These are phyloP conservation scores for Merodon equestris DNA, from an alignment of 2,888 invertebrate species.

Conservation along the genomic window DNA sequence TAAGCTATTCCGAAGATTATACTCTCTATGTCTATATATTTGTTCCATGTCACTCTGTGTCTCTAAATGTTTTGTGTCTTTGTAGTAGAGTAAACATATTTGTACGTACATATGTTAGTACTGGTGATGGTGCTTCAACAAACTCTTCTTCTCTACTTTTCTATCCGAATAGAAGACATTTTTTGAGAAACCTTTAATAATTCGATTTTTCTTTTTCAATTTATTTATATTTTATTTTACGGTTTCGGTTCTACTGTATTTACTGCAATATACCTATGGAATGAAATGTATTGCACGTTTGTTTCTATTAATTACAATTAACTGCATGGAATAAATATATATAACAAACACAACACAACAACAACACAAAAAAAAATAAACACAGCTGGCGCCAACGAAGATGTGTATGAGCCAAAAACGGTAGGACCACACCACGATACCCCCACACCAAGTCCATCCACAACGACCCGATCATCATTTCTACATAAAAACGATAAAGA, in stretches of 20 bases:
- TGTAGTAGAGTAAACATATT: background rate
- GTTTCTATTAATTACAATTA: constrained; percentile 45
- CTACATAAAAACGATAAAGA: constrained; percentile 26
- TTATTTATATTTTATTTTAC: constrained; percentile 36
- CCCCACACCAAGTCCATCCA: constrained; percentile 6
- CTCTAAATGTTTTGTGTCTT: background rate
- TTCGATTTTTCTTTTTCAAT: constrained; percentile 52
- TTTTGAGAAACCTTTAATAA: background rate
- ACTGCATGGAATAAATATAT: constrained; percentile 56
- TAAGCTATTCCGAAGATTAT: no score
- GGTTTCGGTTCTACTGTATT: constrained; percentile 51
- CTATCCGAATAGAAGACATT: no score
- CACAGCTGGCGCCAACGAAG: constrained; percentile 6
- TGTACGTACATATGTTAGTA: background rate
- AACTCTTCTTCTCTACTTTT: background rate
- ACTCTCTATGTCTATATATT: no score
- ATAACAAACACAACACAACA: constrained; percentile 26
- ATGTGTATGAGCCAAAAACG: constrained; percentile 17
- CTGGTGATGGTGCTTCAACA: constrained; percentile 23
- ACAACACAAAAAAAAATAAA: constrained; percentile 24
- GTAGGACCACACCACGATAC: constrained; percentile 2
- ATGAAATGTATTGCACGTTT: constrained; percentile 62
- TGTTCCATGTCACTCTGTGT: background rate
- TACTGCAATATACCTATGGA: constrained; percentile 40
- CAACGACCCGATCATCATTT: constrained; percentile 55